Base-by-base conservation (phyloP, 2,888 invertebrate species). In the Anoncus sp. region DNA sequence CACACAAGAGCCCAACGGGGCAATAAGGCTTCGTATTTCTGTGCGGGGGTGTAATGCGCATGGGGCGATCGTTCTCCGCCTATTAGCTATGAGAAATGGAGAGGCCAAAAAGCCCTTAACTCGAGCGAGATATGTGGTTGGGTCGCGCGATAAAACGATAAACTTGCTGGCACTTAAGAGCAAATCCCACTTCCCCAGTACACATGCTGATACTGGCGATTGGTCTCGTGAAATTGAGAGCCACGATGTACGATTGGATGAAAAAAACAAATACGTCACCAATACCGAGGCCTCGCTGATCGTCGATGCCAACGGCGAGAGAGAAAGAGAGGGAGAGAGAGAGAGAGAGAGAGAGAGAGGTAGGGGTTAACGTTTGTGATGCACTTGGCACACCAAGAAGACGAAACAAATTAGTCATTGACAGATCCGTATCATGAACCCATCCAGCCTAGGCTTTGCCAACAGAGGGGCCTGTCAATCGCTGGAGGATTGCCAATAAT, bases 261-360 rank as follows among this genome's bases (percentile, higher is more conserved):
- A 2, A 70, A 77, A 80, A 78, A 75, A 62, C 38, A 53, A n/a
- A n/a, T n/a, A n/a, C 74, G 65, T 67, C 63, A 53, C 71, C 63
- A 63, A 75, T 47, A 69, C 73, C 69, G 69, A 40, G 43, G 59
- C n/a, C 51, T 40, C 70, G 75, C 40, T 57, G 53, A 43, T 60
- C 31, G 18, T 55, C 67, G 60, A 40, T 4, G 55, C 16, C 18
- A 59, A 18, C 10, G 45, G 31, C 27, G 18, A 14, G n/a, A n/a
- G n/a, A 43, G 18, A 20, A 57, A 20, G 35, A 18, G 62, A 7
- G 6, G 9, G 10, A 38, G 18, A 1, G 2, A 12, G 18, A 14
- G n/a, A n/a, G n/a, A n/a, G n/a, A n/a, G n/a, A n/a, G n/a, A n/a
- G 38, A 16, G 57, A 18, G 27, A 9, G 62, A 4, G 43, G 20